Evolutionary conservation across 1,140 invertebrate species (phyloP), one percentile per base, ranked within the genome.

Genomic region (Scaptodrosophila lebanonensis): DNA sequence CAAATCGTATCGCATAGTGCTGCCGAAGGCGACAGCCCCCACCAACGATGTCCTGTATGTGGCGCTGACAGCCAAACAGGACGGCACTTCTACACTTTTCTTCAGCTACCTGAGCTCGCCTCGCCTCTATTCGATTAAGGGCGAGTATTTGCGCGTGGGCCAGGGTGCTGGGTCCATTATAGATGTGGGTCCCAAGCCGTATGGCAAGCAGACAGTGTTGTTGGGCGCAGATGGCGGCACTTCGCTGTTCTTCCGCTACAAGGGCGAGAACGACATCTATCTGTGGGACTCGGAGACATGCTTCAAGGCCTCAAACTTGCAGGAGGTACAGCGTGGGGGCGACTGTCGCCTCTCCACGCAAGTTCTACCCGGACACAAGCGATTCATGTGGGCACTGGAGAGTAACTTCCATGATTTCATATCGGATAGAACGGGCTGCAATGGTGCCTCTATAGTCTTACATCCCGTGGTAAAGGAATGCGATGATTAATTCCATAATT

Each of bases 391-490:
- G 90, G 88, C 88, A 1, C 73, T 92, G 53, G 91, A 92, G 66
- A 91, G 89, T 58, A 92, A 92, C 62, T 91, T 92, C 83, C 90
- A 89, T 11, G 91, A 92, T 79, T 92, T 89, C 61, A 88, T 92
- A 22, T 73, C 88, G 3, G 88, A 90, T 53, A 88, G 87, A 11
- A 89, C 89, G 25, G 90, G 91, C 18, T 90, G 90, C 68, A 84
- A 88, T 65, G 90, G 88, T 12, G 86, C 89, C 2, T 89, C 89
- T 6, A 87, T 90, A 12, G 64, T 83, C 0, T 70, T 91, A 11
- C 89, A 90, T 83, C 90, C 90, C 0, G 72, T 91, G 4, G 73
- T 88, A n/a, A 87, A 65, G 11, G 85, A 87, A 39, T 85, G 73
- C 35, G 79, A 87, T 33, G 83, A 86, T 16, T 86, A 33, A 66